Evolutionary conservation across 2,797 vertebrate species (phyloP).

Genomic region (Oryzias dopingdopingensis): DNA sequence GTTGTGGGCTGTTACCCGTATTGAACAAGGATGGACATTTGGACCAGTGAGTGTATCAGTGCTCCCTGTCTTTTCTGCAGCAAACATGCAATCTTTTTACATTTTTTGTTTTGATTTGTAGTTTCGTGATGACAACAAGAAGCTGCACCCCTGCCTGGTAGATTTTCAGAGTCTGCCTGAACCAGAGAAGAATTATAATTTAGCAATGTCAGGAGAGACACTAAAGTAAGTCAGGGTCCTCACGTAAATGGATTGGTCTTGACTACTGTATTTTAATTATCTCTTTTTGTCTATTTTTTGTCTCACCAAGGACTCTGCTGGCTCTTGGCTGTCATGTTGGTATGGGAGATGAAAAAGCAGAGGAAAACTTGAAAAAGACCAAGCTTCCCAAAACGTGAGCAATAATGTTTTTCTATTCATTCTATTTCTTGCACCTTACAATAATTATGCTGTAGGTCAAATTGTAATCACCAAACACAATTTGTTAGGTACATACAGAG

Average conservation of each 20-base stretch:
- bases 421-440: background rate
- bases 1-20: constrained; percentile 90
- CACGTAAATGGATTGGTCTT: background rate
- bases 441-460: background rate
- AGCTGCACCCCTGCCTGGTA: constrained; percentile 89
- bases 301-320: constrained; percentile 82
- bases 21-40: constrained; percentile 93
- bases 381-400: constrained; percentile 94
- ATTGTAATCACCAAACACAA: constrained; percentile 18
- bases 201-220: constrained; percentile 94
- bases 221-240: constrained; percentile 83
- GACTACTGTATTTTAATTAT: constrained; percentile 18
- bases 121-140: constrained; percentile 93
- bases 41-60: constrained; percentile 75
- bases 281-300: background rate
- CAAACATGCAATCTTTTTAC: background rate
- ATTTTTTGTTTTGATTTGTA: constrained; percentile 41
- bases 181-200: constrained; percentile 91
- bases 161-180: constrained; percentile 89
- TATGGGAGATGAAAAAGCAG: constrained; percentile 94
- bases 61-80: too few species aligned
- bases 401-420: constrained; percentile 5
- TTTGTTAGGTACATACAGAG: constrained; percentile 84
- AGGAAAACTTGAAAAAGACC: constrained; percentile 90
- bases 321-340: constrained; percentile 93